Evolutionary conservation across 1,140 invertebrate genomes (phyloP), one percentile per base, ranked within the genome.

Genomic region (Musca domestica): DNA sequence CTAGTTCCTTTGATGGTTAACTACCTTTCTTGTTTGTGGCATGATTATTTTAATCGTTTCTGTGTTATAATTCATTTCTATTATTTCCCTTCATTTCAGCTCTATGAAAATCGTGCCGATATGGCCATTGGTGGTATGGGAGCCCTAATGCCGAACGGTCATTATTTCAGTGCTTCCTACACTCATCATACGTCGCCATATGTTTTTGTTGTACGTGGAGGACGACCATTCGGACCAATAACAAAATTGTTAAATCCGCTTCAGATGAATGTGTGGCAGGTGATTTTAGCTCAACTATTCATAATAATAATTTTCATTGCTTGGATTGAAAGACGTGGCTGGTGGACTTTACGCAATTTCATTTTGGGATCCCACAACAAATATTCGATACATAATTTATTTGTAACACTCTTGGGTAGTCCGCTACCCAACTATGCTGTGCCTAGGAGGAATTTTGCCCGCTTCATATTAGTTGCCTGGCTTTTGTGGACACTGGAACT

Each of bases 51-150:
- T n/a, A n/a, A n/a, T n/a, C n/a, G n/a, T n/a, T n/a, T n/a, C n/a
- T n/a, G n/a, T n/a, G n/a, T n/a, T n/a, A n/a, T n/a, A n/a, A n/a
- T n/a, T n/a, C n/a, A n/a, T n/a, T n/a, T n/a, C n/a, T n/a, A n/a
- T n/a, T n/a, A n/a, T n/a, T n/a, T n/a, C n/a, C n/a, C n/a, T n/a
- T n/a, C n/a, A n/a, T n/a, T n/a, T n/a, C 2, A 54, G 20, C 51
- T 2, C 51, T 23, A 25, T n/a, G n/a, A n/a, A n/a, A n/a, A n/a
- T n/a, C n/a, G n/a, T n/a, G n/a, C n/a, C n/a, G n/a, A n/a, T n/a
- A 19, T 70, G 2, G 69, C 61, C 7, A 58, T 70, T 47, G 69
- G 69, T 19, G 49, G 65, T 27, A 64, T 70, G 6, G 64, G 65
- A 22, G 48, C 48, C 15, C 34, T 58, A 12, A 19, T 25, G n/a